Base-by-base conservation (phyloP, 1,140 invertebrate genomes). In the Elysia chlorotica region DNA sequence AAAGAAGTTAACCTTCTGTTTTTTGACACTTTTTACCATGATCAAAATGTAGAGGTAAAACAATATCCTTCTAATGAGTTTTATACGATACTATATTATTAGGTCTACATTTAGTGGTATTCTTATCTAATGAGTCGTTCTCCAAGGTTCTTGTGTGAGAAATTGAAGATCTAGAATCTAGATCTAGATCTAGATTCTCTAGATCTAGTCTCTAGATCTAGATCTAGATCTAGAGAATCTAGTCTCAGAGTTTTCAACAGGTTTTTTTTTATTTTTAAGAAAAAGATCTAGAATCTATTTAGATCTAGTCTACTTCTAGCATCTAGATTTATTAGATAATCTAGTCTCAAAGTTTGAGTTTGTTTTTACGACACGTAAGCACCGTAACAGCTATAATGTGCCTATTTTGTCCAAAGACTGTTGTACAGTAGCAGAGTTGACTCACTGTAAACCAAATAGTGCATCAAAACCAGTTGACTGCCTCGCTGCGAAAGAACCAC, bases 1-100 rank as follows among this genome's bases (percentile, higher is more conserved):
- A 10, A 59, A 30, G 69, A 71, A 4, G 28, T 41, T 5, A 63
- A 48, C 14, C 37, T 71, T 35, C 63, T 71, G 53, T 71, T 71
- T 63, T 71, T 71, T 63, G 69, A 71, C 30, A 71, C 69, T 19
- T 71, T 71, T 28, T 28, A 71, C 30, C 69, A 71, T 28, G 57
- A 63, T 1, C 2, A 48, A 31, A 62, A 31, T 63, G 31, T 31
- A 37, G 59, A 71, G 69, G 69, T 70, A 30, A 62, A 62, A 62
- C 3, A 62, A 25, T 59, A 17, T 59, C 28, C 25, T 59, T 19
- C 25, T 59, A 59, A 59, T 48, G 41, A 14, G 10, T n/a, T 48
- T 48, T 59, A 59, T 19, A 17, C 25, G 17, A 6, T 17, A 17
- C 25, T 17, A 59, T 28, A 19, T 17, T 59, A 10, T 17, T 10